Percentiles rank a stretch among this genome's conserved stretches.
Conservation (phyloP, 2,113 vertebrate genomes). For the Elachura formosa region DNA sequence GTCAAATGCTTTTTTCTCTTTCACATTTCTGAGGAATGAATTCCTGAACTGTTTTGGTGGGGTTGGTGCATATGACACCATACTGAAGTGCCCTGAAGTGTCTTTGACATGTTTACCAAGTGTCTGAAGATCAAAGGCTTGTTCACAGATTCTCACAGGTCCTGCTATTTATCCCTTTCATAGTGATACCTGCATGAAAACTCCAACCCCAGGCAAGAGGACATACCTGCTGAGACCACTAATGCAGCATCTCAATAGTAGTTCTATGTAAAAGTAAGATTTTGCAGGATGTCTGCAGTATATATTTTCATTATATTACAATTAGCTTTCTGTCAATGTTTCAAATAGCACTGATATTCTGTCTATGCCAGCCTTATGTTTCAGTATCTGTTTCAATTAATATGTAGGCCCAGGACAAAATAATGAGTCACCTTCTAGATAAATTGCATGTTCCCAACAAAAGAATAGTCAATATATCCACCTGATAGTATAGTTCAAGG, state of each 20-base stretch:
- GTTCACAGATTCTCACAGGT: neutral
- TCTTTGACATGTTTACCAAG: neutral
- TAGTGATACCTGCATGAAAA: fast-evolving
- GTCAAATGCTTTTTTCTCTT: neutral
- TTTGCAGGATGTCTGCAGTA: neutral
- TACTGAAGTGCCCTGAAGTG: neutral
- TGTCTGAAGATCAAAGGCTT: neutral
- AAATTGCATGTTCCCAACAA: neutral
- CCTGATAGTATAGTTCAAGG: neutral
- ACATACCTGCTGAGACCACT: neutral
- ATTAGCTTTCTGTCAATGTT: neutral
- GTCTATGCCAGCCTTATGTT: neutral
- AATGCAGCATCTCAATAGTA: neutral
- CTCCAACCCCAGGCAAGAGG: neutral
- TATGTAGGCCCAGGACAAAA: neutral
- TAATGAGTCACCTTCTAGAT: neutral
- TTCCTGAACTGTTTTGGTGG: neutral
- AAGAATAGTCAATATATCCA: neutral
- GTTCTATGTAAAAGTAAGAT: neutral
- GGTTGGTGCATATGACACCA: neutral
- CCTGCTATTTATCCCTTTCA: neutral
- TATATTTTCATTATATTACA: neutral
- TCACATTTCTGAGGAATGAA: neutral
- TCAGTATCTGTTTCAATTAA: neutral
- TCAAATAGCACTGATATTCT: neutral